Conservation (phyloP, 2,113 vertebrate genomes). For the Solea senegalensis region DNA sequence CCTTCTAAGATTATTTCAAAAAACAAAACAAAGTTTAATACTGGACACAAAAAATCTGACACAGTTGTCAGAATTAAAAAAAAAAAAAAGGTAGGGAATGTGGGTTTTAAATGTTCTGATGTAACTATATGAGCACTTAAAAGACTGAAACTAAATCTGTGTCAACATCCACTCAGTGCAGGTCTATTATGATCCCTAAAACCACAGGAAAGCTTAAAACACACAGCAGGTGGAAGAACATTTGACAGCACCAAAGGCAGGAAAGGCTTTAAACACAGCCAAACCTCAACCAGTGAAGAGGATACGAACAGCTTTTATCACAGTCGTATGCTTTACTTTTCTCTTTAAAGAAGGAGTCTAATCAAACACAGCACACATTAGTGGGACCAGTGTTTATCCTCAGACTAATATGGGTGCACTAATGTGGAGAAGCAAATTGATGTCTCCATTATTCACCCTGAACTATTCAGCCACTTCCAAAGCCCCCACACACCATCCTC, state of each 20-base stretch:
- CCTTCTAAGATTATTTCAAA: constrained; percentile 35
- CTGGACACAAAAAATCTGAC: constrained; percentile 18
- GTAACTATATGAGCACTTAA: constrained; percentile 13
- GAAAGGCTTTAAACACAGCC: constrained; percentile 15
- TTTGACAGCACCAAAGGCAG: constrained; percentile 40
- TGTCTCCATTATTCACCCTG: background rate
- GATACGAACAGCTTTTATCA: background rate
- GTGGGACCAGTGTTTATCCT: background rate
- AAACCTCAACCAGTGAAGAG: constrained; percentile 24
- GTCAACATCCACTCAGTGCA: constrained; percentile 35
- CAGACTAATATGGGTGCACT: background rate
- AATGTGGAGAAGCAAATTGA: background rate
- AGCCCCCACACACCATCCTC: no score
- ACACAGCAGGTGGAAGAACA: constrained; percentile 39
- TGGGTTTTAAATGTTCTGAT: constrained; percentile 29
- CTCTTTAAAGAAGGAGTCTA: background rate
- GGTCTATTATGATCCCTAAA: constrained; percentile 27
- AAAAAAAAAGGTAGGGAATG: background rate
- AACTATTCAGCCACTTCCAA: background rate
- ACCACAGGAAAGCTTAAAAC: constrained; percentile 34
- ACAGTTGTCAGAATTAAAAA: no score
- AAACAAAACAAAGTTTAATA: constrained; percentile 1
- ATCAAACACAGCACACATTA: background rate
- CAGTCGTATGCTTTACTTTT: background rate
- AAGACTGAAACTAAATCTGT: constrained; percentile 5